Conservation (phyloP, 2,113 vertebrate genomes). For the Sterrhoptilus dennistouni region DNA sequence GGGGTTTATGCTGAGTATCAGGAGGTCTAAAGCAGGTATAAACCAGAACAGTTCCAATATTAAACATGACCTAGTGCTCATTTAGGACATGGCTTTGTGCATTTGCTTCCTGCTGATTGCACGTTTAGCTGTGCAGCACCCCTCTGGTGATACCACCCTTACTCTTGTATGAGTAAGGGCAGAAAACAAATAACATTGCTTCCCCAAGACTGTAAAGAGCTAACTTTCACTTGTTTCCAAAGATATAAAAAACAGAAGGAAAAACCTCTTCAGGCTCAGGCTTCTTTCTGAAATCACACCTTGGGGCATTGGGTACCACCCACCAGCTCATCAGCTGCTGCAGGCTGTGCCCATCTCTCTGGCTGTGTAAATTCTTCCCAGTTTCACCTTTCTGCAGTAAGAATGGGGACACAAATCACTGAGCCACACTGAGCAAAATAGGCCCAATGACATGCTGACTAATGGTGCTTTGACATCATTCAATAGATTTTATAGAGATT, state of each 20-base stretch:
- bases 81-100: not conserved
- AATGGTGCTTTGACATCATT: conserved; percentile 36
- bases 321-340: not conserved
- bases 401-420: not conserved
- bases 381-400: not conserved
- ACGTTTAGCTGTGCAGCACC: not conserved
- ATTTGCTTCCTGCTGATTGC: not conserved
- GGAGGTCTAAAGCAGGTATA: not conserved
- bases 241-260: not conserved
- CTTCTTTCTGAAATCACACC: not conserved
- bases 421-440: not conserved
- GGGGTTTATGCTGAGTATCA: not conserved
- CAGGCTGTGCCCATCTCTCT: rapidly evolving
- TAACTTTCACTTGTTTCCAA: not conserved
- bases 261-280: not conserved
- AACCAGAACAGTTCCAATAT: not conserved
- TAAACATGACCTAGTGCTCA: not conserved
- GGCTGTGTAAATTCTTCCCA: not conserved
- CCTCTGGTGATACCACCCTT: not conserved
- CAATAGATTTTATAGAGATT: conserved; percentile 3
- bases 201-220: not conserved
- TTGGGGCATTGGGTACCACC: not conserved
- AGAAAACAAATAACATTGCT: not conserved
- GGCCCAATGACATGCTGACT: conserved; percentile 24
- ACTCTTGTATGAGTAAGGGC: not conserved